These are phyloP conservation scores for Ciconia nigra DNA, from an alignment of 2,797 vertebrate species.

Conservation along the genomic window DNA sequence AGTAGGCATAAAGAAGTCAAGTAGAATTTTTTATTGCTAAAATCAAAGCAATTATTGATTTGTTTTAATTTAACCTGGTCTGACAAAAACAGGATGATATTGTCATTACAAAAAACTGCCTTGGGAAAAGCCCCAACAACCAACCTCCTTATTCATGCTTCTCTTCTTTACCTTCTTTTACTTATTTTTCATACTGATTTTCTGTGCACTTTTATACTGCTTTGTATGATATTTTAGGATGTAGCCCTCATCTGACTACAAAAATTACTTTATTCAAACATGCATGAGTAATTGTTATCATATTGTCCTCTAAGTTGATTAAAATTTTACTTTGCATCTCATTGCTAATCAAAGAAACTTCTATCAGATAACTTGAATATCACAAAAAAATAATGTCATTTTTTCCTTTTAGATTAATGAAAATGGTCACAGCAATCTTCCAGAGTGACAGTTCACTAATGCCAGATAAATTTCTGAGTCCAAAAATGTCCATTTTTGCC, in stretches of 20 bases:
- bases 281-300: background rate
- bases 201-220: background rate
- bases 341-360: background rate
- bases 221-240: background rate
- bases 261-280: background rate
- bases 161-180: background rate
- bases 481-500: background rate
- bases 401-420: background rate
- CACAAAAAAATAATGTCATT: background rate
- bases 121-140: background rate
- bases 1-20: conserved; percentile 21
- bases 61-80: background rate
- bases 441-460: background rate
- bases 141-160: background rate
- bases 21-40: background rate
- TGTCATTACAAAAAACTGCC: background rate
- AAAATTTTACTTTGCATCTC: background rate
- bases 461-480: background rate
- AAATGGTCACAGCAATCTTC: background rate
- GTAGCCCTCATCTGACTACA: background rate
- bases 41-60: conserved; percentile 10
- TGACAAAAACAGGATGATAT: background rate
- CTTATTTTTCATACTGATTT: background rate
- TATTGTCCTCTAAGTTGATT: background rate
- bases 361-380: background rate